Percentiles rank a stretch among this genome's conserved stretches.
Conservation (phyloP, 2,797 vertebrate species). For the Halcyon chelicuti region DNA sequence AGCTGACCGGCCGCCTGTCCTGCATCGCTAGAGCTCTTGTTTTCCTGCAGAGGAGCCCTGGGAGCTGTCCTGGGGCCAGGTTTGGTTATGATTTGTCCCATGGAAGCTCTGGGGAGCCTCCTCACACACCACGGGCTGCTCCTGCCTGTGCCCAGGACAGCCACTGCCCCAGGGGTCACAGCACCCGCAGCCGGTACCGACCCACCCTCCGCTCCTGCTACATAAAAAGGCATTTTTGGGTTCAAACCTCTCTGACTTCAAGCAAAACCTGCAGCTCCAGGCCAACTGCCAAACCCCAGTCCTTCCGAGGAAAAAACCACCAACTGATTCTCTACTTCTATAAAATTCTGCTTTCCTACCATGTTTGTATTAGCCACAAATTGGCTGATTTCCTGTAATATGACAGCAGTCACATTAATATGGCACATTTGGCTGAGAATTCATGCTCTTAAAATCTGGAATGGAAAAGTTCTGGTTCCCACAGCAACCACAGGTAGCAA, state of each 20-base stretch:
- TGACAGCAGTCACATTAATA: background rate
- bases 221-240: background rate
- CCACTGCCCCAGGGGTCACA: background rate
- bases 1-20: background rate
- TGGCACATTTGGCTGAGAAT: conserved; percentile 25
- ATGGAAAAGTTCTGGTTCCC: conserved; percentile 70
- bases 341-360: background rate
- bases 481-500: conserved; percentile 74
- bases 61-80: fast-evolving
- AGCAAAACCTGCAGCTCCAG: background rate
- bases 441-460: conserved; percentile 27
- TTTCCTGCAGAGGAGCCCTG: fast-evolving
- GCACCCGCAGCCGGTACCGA: background rate
- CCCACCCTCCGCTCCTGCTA: fast-evolving
- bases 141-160: background rate
- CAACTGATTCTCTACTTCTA: background rate
- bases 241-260: background rate
- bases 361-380: background rate
- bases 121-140: fast-evolving
- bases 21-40: background rate
- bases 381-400: conserved; percentile 2
- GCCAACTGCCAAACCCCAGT: background rate
- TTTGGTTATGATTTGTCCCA: fast-evolving
- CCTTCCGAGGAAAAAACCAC: background rate
- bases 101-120: background rate